phyloP scores from a whole-genome alignment of 2,113 vertebrate species.

The Prolemur simus region DNA sequence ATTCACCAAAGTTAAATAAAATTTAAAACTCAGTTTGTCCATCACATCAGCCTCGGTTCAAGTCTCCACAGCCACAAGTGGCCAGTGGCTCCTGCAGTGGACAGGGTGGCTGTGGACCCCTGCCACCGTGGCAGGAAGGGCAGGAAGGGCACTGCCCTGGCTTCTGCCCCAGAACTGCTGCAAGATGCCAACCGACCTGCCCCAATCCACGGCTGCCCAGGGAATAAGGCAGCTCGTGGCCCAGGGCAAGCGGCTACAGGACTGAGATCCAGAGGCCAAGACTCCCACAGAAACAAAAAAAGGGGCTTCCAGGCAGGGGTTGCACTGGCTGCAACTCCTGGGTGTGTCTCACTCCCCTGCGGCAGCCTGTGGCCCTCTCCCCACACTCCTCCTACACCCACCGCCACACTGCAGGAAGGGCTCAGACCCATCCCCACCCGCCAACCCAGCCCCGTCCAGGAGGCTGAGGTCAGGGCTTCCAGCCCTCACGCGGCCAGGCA shows the following conservation, averaged over 20 bases:
- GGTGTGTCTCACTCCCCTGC: neutral
- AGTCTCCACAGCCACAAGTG: fast-evolving
- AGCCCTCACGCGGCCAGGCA: neutral
- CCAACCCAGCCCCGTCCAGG: neutral
- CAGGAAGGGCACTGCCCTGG: neutral
- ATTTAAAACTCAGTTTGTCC: neutral
- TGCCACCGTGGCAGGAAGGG: fast-evolving
- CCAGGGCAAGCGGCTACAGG: neutral
- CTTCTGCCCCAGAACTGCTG: fast-evolving
- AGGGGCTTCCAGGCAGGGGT: too few species aligned
- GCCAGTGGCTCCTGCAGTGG: neutral
- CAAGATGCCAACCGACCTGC: neutral
- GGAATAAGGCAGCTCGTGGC: neutral
- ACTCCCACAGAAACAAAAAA: neutral
- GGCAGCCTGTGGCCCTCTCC: neutral
- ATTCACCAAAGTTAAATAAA: neutral
- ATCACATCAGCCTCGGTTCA: neutral
- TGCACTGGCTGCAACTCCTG: neutral
- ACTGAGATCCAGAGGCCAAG: neutral
- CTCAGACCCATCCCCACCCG: neutral
- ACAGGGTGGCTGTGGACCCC: fast-evolving
- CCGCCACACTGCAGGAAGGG: neutral
- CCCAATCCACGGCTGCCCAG: fast-evolving
- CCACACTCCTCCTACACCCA: neutral
- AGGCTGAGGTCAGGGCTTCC: neutral